These are phyloP conservation scores for Micoletzkya japonica DNA, from an alignment of 2,888 invertebrate genomes.

Conservation along the genomic window DNA sequence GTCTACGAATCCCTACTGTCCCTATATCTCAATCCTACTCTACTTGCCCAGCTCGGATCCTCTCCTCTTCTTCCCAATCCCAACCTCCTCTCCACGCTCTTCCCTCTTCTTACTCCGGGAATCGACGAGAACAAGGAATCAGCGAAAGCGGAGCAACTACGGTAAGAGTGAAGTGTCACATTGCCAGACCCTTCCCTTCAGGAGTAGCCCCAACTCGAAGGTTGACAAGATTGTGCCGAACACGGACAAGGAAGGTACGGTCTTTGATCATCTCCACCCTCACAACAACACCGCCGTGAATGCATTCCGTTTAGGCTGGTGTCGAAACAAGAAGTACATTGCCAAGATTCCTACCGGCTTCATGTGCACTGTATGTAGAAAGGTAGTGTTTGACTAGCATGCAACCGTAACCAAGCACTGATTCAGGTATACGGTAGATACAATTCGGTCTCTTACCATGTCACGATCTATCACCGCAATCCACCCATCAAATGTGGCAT, in stretches of 20 bases:
- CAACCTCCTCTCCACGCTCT: conserved; percentile 10
- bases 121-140: conserved; percentile 10
- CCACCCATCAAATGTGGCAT: conserved; percentile 63
- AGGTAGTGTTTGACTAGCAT: conserved; percentile 33
- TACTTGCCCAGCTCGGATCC: conserved; percentile 7
- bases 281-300: background rate
- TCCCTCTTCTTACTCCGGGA: too few relatives aligned
- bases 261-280: background rate
- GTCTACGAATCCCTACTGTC: conserved; percentile 23
- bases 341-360: conserved; percentile 53
- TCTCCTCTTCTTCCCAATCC: background rate
- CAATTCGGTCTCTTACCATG: conserved; percentile 63
- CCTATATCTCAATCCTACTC: conserved; percentile 15
- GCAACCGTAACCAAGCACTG: too few relatives aligned
- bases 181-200: background rate
- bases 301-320: conserved; percentile 51
- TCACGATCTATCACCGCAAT: conserved; percentile 64
- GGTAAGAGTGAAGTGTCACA: background rate
- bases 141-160: background rate
- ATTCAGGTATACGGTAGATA: conserved; percentile 55
- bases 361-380: conserved; percentile 62
- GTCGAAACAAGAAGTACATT: conserved; percentile 64
- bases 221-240: conserved; percentile 53
- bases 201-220: conserved; percentile 6
- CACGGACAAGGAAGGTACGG: conserved; percentile 59